Conservation (phyloP, 1,140 invertebrate species). For the Drosophila melanica region DNA sequence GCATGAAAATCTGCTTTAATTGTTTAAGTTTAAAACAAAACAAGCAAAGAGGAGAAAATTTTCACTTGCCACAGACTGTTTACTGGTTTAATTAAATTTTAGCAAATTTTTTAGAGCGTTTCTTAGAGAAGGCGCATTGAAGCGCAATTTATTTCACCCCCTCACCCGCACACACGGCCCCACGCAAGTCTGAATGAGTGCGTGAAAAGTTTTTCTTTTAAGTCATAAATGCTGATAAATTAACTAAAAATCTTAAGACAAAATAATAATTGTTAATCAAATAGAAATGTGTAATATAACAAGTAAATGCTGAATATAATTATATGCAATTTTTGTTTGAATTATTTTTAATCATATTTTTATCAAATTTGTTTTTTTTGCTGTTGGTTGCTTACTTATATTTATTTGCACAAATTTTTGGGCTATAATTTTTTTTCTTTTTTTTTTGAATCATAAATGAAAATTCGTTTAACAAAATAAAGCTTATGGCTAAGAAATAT, state of each 20-base stretch:
- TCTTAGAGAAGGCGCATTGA: constrained; percentile 43
- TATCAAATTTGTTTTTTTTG: constrained; percentile 38
- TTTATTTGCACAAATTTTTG: constrained; percentile 53
- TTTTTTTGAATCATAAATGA: constrained; percentile 43
- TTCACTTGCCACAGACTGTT: constrained; percentile 61
- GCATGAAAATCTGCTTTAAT: constrained; percentile 72
- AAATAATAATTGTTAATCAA: constrained; percentile 37
- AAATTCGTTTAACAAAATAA: constrained; percentile 63
- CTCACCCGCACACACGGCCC: neutral
- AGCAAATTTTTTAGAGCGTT: constrained; percentile 67
- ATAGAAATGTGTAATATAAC: constrained; percentile 58
- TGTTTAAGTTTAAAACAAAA: constrained; percentile 42
- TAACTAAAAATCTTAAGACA: constrained; percentile 24
- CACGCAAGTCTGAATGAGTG: neutral
- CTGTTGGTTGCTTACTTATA: constrained; percentile 50
- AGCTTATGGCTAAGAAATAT: constrained; percentile 75
- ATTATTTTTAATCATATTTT: constrained; percentile 27
- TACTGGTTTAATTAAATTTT: constrained; percentile 58
- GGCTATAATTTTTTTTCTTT: constrained; percentile 22
- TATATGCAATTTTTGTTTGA: constrained; percentile 75
- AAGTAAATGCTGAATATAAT: constrained; percentile 77
- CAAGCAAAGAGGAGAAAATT: constrained; percentile 33
- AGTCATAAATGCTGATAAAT: constrained; percentile 25
- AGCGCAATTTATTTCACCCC: constrained; percentile 17
- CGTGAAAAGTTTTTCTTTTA: constrained; percentile 1